Evolutionary conservation across 2,797 vertebrate species (phyloP), one percentile per base, ranked within the genome.

Genomic region (Gymnothorax javanicus): DNA sequence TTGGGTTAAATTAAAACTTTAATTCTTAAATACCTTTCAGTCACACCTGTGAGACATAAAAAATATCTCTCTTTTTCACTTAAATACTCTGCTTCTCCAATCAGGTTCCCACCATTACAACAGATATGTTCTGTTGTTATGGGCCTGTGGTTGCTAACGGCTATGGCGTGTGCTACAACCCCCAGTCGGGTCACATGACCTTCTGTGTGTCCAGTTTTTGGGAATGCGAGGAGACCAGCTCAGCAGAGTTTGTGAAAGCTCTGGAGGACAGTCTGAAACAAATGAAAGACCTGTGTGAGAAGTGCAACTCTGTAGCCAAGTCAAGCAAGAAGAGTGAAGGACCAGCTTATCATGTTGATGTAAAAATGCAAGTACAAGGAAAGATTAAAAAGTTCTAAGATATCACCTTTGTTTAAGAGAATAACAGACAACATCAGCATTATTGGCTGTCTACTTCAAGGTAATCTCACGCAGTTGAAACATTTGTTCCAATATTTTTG

Each of bases 71-170:
- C 20, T 58, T 1, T 52, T 43, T 43, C 33, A 43, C 27, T 83
- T 60, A 52, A 23, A 17, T 50, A 83, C 4, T 56, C 3, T 7
- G 20, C 7, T 82, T 82, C 57, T 69, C n/a, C 82, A 69, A 84
- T 67, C 93, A 99, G 99, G 98, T 99, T 67, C 97, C 98, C 27
- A 98, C 98, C 2, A 96, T 2, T 43, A 43, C 95, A 6, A 95
- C 93, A 91, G 97, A 98, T 86, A 98, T 98, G 96, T 99, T 99
- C 93, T 99, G 98, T 92, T 99, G 98, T 93, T 99, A 99, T 0
- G 99, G 99, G 13, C 98, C 99, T 0, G 98, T 99, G 90, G 97
- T 98, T 33, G 94, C 97, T 13, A 94, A 97, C 0, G 98, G 99
- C 27, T 99, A 99, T 0, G 99, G 98, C 0, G 93, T 95, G 82